Conservation (phyloP, 1,140 invertebrate genomes). For the Papilio xuthus region DNA sequence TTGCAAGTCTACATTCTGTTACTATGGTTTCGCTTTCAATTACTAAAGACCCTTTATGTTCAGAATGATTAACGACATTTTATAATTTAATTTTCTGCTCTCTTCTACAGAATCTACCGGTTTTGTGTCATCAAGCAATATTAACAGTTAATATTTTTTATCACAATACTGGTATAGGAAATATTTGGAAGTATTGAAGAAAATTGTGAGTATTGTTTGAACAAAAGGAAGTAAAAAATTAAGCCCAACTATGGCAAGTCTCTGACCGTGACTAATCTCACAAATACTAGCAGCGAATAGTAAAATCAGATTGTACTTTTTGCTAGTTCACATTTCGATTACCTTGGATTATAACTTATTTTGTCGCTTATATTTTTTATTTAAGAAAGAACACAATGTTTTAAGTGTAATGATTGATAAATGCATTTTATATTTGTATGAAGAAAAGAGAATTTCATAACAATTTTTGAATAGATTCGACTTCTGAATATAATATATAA, state of each 20-base stretch:
- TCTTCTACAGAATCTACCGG: not conserved
- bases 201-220: slow-evolving; percentile 55
- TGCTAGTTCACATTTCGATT: slow-evolving; percentile 16
- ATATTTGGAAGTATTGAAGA: not conserved
- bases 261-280: slow-evolving; percentile 69
- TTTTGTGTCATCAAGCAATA: not conserved
- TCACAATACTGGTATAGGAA: not conserved
- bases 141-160: not conserved
- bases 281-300: slow-evolving; percentile 49
- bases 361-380: slow-evolving; percentile 9
- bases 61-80: slow-evolving; percentile 69
- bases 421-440: no score
- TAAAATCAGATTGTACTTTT: slow-evolving; percentile 14
- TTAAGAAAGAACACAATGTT: not conserved
- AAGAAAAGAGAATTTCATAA: no score
- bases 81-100: slow-evolving; percentile 36
- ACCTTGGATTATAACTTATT: slow-evolving; percentile 25
- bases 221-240: slow-evolving; percentile 71
- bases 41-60: slow-evolving; percentile 72
- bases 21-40: slow-evolving; percentile 74
- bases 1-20: slow-evolving; percentile 60
- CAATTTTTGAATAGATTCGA: not conserved
- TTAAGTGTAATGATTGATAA: no score
- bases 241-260: slow-evolving; percentile 62
- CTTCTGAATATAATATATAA: not conserved